Evolutionary conservation across 2,113 vertebrate species (phyloP).

Genomic region (Spermophilus dauricus): DNA sequence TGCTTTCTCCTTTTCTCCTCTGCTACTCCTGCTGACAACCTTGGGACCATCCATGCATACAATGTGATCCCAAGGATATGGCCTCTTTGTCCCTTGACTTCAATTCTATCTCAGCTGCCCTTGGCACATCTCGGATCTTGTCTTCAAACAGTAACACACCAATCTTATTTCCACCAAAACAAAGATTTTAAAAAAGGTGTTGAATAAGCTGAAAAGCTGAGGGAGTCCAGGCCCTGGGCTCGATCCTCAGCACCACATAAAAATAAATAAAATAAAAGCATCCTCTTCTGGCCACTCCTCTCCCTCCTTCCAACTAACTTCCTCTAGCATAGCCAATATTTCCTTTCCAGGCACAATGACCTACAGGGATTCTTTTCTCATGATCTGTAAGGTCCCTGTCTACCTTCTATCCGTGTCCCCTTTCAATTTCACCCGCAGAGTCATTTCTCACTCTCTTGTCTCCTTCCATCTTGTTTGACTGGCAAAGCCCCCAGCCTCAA

Average conservation of each 20-base stretch:
- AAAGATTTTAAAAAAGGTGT: too few relatives aligned
- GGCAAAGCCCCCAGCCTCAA: background rate
- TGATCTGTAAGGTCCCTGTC: background rate
- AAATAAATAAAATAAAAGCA: too few relatives aligned
- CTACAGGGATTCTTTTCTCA: background rate
- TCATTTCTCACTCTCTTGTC: background rate
- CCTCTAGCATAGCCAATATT: background rate
- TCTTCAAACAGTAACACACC: background rate
- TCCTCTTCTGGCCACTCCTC: background rate
- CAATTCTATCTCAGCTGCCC: background rate
- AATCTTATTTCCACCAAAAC: background rate
- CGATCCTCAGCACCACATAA: too few relatives aligned
- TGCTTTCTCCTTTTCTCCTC: background rate
- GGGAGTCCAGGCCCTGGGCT: too few relatives aligned
- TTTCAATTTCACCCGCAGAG: background rate
- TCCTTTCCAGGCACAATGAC: background rate
- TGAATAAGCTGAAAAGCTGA: too few relatives aligned
- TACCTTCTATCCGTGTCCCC: background rate
- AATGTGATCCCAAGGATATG: background rate
- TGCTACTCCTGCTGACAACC: background rate
- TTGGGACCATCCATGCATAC: background rate
- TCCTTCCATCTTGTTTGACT: background rate
- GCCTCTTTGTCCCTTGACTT: background rate
- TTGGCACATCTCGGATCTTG: background rate
- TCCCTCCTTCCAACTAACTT: background rate